Percentiles rank a stretch among this genome's conserved stretches.
Conservation (phyloP, 2,113 vertebrate species). For the Etheostoma spectabile region DNA sequence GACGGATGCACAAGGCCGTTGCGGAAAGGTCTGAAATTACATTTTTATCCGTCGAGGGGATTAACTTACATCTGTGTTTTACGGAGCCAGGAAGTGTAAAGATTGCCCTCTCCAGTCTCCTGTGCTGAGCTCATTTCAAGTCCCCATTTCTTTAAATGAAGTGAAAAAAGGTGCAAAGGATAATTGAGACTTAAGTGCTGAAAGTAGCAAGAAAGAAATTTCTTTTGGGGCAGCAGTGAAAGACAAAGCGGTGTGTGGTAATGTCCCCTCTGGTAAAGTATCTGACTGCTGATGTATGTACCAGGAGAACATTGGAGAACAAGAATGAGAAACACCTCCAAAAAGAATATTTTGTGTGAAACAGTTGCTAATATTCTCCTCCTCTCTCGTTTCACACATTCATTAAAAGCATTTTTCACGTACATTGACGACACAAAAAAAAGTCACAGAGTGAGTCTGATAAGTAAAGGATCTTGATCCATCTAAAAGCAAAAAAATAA, state of each 20-base stretch:
- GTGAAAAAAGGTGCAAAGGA: conserved; percentile 19
- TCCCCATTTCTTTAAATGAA: conserved; percentile 7
- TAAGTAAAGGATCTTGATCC: not conserved
- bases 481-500: not conserved
- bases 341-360: not conserved
- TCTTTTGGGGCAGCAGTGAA: conserved; percentile 35
- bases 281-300: conserved; percentile 16
- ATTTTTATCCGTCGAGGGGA: conserved; percentile 19
- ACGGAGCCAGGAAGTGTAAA: conserved; percentile 41
- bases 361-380: not conserved
- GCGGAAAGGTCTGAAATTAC: conserved; percentile 36
- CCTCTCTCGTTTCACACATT: not conserved
- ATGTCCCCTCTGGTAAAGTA: conserved; percentile 40
- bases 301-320: conserved; percentile 3
- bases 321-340: not conserved
- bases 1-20: conserved; percentile 13
- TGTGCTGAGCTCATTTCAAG: conserved; percentile 39
- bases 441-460: not conserved
- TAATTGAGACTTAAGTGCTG: conserved; percentile 13
- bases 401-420: not conserved
- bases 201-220: conserved; percentile 49
- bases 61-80: conserved; percentile 56
- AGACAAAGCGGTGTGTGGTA: conserved; percentile 34
- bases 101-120: conserved; percentile 24
- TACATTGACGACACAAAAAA: not conserved